These are phyloP conservation scores for Tyrophagus putrescentiae DNA, from an alignment of 1,140 invertebrate genomes.

Conservation along the genomic window DNA sequence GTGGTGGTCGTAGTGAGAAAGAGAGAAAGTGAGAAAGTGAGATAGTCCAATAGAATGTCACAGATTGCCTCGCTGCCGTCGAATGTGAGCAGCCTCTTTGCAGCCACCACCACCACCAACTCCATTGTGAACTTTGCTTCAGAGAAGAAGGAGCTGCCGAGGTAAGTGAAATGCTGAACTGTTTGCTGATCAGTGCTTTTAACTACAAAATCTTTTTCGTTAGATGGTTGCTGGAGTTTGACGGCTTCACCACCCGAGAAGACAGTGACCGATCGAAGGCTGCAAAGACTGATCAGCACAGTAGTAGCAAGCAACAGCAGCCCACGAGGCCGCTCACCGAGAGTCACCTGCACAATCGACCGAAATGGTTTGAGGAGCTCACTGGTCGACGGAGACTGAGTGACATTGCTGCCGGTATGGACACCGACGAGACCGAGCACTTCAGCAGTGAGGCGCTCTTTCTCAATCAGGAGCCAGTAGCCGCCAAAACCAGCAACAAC, in stretches of 20 bases:
- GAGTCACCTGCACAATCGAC: constrained; percentile 1
- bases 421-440: not conserved
- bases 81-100: too few relatives aligned
- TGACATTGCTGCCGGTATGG: not conserved
- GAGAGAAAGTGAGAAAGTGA: too few relatives aligned
- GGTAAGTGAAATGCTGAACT: not conserved
- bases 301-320: not conserved
- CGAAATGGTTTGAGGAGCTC: constrained; percentile 23
- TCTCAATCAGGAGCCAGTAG: not conserved
- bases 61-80: not conserved
- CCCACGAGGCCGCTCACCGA: constrained; percentile 19
- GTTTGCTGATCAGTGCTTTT: not conserved
- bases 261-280: too few relatives aligned
- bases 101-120: too few relatives aligned
- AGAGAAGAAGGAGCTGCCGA: constrained; percentile 11
- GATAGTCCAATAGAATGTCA: not conserved
- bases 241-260: constrained; percentile 3
- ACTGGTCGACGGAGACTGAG: constrained; percentile 7
- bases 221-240: constrained; percentile 21
- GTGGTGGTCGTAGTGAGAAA: too few relatives aligned
- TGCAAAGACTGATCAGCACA: too few relatives aligned
- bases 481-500: too few relatives aligned
- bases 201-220: not conserved
- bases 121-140: too few relatives aligned
- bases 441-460: not conserved